A percentile compares a stretch with the other conserved stretches of the same genome.
These are phyloP conservation scores for Chloropsis hardwickii DNA, from an alignment of 2,113 vertebrate genomes.

Conservation along the genomic window DNA sequence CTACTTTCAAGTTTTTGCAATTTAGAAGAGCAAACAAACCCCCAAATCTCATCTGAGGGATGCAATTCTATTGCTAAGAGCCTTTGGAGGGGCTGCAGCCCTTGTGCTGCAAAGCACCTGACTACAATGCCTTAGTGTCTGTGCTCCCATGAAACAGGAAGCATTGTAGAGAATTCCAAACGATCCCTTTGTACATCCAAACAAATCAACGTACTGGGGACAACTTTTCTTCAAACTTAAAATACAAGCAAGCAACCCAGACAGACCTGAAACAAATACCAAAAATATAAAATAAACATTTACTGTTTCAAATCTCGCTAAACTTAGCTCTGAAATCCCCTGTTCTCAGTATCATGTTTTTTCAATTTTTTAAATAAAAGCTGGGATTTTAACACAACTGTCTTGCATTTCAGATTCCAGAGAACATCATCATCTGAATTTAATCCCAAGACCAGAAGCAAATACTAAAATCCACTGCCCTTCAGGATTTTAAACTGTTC, in stretches of 20 bases:
- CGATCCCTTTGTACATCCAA: neutral
- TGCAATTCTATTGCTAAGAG: conserved; percentile 7
- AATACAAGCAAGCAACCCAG: neutral
- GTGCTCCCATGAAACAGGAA: neutral
- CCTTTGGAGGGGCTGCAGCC: conserved; percentile 7
- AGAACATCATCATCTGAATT: neutral
- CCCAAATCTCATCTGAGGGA: neutral
- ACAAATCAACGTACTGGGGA: neutral
- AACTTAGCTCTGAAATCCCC: neutral
- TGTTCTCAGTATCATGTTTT: neutral
- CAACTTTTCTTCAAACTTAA: neutral
- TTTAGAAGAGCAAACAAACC: conserved; percentile 17
- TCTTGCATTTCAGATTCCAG: neutral
- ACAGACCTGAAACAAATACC: neutral
- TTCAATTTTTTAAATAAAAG: neutral
- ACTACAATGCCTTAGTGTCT: conserved; percentile 52
- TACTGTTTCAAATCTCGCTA: neutral
- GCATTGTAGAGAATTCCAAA: conserved; percentile 42
- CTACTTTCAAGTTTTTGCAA: neutral
- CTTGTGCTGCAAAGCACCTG: conserved; percentile 37
- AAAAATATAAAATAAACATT: neutral
- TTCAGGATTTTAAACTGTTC: neutral
- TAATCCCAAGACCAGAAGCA: neutral
- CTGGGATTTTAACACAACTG: neutral
- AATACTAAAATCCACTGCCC: neutral